Evolutionary conservation across 2,113 vertebrate genomes (phyloP).

Genomic region (Chloebia gouldiae): DNA sequence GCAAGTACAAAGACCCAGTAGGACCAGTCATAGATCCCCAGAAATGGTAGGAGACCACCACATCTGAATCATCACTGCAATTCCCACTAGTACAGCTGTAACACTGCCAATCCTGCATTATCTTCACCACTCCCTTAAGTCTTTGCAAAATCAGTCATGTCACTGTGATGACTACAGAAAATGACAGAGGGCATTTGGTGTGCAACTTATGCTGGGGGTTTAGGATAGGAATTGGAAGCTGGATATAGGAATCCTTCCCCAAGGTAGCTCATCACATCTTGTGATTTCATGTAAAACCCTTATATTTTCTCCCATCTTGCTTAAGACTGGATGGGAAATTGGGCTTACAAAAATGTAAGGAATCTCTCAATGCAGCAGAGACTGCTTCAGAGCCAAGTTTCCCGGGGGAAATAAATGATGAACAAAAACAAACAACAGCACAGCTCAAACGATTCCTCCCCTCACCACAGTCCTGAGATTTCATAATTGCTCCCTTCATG

Average conservation of each 20-base stretch:
- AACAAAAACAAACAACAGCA: conserved; percentile 64
- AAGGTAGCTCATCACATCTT: background rate
- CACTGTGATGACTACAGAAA: background rate
- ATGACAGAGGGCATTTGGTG: background rate
- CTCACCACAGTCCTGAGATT: conserved; percentile 64
- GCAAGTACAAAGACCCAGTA: background rate
- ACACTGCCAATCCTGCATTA: background rate
- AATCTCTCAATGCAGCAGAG: conserved; percentile 21
- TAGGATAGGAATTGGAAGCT: background rate
- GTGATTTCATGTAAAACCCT: background rate
- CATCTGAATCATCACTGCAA: background rate
- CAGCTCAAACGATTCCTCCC: conserved; percentile 49
- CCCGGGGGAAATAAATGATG: conserved; percentile 64
- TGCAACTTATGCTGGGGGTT: background rate
- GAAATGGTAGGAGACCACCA: background rate
- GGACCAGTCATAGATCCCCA: background rate
- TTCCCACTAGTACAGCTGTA: background rate
- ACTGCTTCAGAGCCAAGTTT: conserved; percentile 18
- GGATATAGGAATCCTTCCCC: background rate
- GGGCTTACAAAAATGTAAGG: conserved; percentile 49
- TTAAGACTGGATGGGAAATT: conserved; percentile 23
- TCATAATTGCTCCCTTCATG: conserved; percentile 67
- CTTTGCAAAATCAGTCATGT: background rate
- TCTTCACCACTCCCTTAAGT: background rate
- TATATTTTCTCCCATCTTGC: background rate